Evolutionary conservation across 2,888 invertebrate genomes (phyloP), one percentile per base, ranked within the genome.

Genomic region (Cyaniris semiargus): DNA sequence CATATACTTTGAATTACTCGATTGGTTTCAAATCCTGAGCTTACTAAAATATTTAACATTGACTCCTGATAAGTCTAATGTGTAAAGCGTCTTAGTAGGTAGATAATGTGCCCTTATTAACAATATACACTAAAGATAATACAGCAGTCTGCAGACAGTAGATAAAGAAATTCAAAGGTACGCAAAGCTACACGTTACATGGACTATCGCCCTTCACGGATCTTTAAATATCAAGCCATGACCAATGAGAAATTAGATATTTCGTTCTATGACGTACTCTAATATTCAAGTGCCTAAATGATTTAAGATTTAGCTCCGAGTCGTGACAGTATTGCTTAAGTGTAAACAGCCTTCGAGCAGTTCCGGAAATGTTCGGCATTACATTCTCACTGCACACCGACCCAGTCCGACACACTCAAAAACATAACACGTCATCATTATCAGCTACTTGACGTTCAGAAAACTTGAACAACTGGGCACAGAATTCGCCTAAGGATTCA

Each of bases 321-420:
- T 74, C 74, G 74, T 74, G 53, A 74, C 53, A 74, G 58, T 72
- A 75, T 75, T 72, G 74, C 74, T 75, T 44, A 48, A 79, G 38
- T 58, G 66, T 66, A 71, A 76, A 78, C 79, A 81, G 77, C 78
- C 78, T 79, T 78, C 80, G 70, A 79, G 72, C 78, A 80, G 79
- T 81, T 81, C 86, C 86, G 86, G 87, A 86, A 87, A 85, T 83
- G 79, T 82, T 82, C 82, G 80, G 81, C 80, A 86, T 87, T 83
- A 82, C 84, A 82, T 83, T 84, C 85, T 81, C 82, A 82, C 77
- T 78, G 79, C 80, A 79, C 77, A 58, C 53, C 77, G 27, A 75
- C 60, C 66, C 75, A 76, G 76, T 75, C 76, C 70, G 38, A 66
- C 78, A 66, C 80, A 76, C 38, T 44, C 74, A 53, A 74, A 74